Conservation (phyloP, 2,888 invertebrate genomes). For the Amiota minor region DNA sequence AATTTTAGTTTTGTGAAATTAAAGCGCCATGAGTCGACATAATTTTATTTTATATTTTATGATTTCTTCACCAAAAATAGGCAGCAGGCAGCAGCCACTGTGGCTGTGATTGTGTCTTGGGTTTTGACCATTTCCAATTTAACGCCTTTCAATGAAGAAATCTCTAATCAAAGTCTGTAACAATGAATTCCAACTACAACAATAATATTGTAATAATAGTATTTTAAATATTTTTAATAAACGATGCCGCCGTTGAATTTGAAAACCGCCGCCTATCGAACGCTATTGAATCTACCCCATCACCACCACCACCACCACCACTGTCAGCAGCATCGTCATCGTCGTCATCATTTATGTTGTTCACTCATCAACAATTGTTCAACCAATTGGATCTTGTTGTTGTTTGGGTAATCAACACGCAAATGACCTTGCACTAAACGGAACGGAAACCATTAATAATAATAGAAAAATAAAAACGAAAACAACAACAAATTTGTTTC, state of each 20-base stretch:
- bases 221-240: background rate
- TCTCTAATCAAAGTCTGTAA: conserved; percentile 18
- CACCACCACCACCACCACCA: no score
- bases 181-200: conserved; percentile 9
- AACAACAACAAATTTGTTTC: background rate
- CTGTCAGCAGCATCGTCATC: no score
- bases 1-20: conserved; percentile 10
- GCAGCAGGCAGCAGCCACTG: no score
- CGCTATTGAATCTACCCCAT: no score
- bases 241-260: no score
- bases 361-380: conserved; percentile 10
- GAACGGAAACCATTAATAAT: conserved; percentile 28
- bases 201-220: background rate
- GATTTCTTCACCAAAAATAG: background rate
- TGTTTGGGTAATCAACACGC: conserved; percentile 21
- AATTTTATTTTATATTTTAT: background rate
- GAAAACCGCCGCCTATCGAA: no score
- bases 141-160: conserved; percentile 19
- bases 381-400: background rate
- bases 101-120: no score
- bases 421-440: conserved; percentile 27
- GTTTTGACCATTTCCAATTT: conserved; percentile 21
- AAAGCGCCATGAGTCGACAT: conserved; percentile 16
- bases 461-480: background rate
- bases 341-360: no score